Base-by-base conservation (phyloP, 2,888 invertebrate genomes). In the Oxytorus armatus region DNA sequence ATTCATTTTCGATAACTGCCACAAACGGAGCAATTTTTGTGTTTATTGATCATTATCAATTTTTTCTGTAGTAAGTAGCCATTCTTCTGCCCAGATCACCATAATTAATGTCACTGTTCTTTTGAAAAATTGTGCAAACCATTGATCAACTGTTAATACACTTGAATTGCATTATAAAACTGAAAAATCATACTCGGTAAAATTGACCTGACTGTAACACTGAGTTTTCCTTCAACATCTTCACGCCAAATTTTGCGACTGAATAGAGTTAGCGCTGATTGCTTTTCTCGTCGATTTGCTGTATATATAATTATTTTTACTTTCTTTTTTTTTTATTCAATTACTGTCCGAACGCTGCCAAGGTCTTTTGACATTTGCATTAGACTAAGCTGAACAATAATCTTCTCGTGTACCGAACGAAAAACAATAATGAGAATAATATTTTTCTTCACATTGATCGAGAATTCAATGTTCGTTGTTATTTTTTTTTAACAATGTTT, bases 401-500 rank as follows among this genome's bases (percentile, higher is more conserved):
- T 47, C 3, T 61, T 59, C 16, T 47, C 33, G 39, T 51, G 49
- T 18, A 65, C n/a, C 55, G 55, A 49, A 25, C 16, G 14, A 49
- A 49, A 70, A 23, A 14, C 21, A 61, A 59, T n/a, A 11, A 73
- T 16, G 3, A 29, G 18, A 25, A 11, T 55, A 39, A 29, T 66
- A 59, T 33, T 36, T 42, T 44, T 23, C 29, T 68, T 68, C 21
- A 23, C 65, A 29, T 55, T 61, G 53, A 55, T 72, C 8, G 25
- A 33, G 29, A 53, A 39, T 57, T 68, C 55, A 36, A 57, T 61
- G 51, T 47, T 11, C 10, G 33, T 68, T 68, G 66, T 59, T 36
- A 61, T 14, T 51, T n/a, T 14, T 69, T 68, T 3, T 72, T 80
- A 76, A 80, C 72, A 80, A 72, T 66, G 44, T 68, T 73, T 51